Percentiles rank a stretch among this genome's conserved stretches.
Conservation (phyloP, 2,888 invertebrate genomes). For the Archips crataeganus region DNA sequence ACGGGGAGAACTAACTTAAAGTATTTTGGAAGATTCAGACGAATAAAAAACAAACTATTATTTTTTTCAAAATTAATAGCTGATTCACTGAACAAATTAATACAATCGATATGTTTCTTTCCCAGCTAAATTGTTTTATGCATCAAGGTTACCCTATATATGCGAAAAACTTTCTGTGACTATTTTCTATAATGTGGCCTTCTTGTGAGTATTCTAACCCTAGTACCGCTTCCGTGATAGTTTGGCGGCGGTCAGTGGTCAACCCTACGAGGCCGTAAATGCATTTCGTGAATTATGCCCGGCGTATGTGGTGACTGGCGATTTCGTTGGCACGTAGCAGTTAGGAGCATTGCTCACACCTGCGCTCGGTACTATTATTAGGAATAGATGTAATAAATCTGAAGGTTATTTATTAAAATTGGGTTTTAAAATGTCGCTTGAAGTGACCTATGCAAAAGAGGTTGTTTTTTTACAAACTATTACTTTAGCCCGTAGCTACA, state of each 20-base stretch:
- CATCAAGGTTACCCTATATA: too few relatives aligned
- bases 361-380: conserved; percentile 45
- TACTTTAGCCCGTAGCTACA: too few relatives aligned
- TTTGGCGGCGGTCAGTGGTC: conserved; percentile 52
- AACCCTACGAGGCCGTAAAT: conserved; percentile 58
- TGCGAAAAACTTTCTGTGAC: too few relatives aligned
- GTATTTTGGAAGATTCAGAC: too few relatives aligned
- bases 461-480: too few relatives aligned
- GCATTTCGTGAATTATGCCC: conserved; percentile 76
- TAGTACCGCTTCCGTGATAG: conserved; percentile 38
- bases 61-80: too few relatives aligned
- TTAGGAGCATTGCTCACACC: conserved; percentile 57
- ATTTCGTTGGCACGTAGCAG: conserved; percentile 59
- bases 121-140: too few relatives aligned
- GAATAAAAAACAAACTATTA: too few relatives aligned
- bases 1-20: too few relatives aligned
- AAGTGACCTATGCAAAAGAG: neutral
- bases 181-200: neutral
- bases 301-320: conserved; percentile 67
- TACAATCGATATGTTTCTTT: too few relatives aligned
- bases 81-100: too few relatives aligned
- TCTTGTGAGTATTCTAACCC: neutral
- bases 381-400: conserved; percentile 16
- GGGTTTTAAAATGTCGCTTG: neutral
- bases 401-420: neutral